Percentiles rank a stretch among this genome's conserved stretches.
These are phyloP conservation scores for Drosophila miranda DNA, from an alignment of 1,140 invertebrate genomes.

Conservation along the genomic window DNA sequence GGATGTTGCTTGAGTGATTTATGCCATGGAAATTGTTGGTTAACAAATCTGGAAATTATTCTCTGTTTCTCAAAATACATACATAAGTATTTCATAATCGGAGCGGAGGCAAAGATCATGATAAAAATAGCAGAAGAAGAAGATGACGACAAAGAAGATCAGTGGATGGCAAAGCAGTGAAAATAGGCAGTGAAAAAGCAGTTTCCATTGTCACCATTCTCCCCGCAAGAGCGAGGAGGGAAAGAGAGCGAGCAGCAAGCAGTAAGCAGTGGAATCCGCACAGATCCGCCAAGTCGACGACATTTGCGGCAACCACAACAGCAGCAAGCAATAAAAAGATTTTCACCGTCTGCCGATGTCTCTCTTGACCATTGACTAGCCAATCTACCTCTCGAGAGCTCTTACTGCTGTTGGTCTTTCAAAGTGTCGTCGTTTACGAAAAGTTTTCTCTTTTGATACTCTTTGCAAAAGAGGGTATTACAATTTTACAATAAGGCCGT, in stretches of 20 bases:
- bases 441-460: slow-evolving; percentile 68
- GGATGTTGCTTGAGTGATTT: slow-evolving; percentile 55
- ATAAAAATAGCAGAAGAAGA: background rate
- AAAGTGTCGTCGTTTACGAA: slow-evolving; percentile 67
- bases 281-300: slow-evolving; percentile 40
- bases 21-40: slow-evolving; percentile 42
- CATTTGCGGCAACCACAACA: slow-evolving; percentile 22
- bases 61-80: slow-evolving; percentile 8
- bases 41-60: slow-evolving; percentile 14
- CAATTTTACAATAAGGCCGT: no score
- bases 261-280: slow-evolving; percentile 9
- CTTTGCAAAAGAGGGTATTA: background rate
- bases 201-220: slow-evolving; percentile 19
- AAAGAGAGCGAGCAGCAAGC: slow-evolving; percentile 13
- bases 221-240: background rate
- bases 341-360: slow-evolving; percentile 33
- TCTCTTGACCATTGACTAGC: slow-evolving; percentile 29
- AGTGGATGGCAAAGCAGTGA: no score
- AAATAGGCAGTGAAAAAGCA: slow-evolving; percentile 1
- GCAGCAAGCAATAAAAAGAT: slow-evolving; percentile 24
- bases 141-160: no score
- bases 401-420: slow-evolving; percentile 33
- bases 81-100: background rate
- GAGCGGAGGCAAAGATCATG: background rate
- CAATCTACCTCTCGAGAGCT: slow-evolving; percentile 25